phyloP scores from a whole-genome alignment of 2,113 vertebrate genomes.

The Mormyrus iriodes region DNA sequence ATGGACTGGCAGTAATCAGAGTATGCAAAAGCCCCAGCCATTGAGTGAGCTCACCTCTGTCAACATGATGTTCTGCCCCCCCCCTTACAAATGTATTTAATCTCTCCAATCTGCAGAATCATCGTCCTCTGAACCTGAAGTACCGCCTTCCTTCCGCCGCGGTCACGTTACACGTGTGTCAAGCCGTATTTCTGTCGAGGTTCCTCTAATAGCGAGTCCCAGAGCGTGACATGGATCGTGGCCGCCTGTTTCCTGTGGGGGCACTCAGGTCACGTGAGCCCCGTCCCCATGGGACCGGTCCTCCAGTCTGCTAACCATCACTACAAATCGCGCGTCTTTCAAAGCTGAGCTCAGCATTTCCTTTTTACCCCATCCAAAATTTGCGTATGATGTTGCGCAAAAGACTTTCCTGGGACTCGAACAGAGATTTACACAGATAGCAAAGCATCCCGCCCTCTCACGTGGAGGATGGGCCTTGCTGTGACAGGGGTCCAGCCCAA shows the following conservation, averaged over 20 bases:
- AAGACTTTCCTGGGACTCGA: background rate
- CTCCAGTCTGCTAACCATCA: background rate
- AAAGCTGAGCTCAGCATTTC: background rate
- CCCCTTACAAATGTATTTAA: conserved; percentile 30
- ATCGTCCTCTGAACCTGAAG: background rate
- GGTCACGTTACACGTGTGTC: background rate
- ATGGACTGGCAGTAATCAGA: conserved; percentile 44
- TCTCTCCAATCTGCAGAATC: conserved; percentile 29
- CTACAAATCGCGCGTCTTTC: background rate
- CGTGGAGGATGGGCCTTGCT: background rate
- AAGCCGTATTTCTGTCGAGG: background rate
- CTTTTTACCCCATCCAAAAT: background rate
- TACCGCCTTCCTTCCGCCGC: conserved; percentile 28
- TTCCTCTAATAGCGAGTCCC: background rate
- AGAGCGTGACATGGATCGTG: background rate
- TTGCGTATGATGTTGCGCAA: background rate
- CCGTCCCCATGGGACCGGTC: background rate
- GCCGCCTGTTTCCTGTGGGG: background rate
- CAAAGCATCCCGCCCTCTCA: background rate
- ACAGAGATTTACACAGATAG: background rate
- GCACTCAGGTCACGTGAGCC: background rate
- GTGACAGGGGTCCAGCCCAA: background rate
- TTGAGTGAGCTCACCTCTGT: background rate
- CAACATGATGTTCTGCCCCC: background rate
- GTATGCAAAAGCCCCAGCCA: conserved; percentile 38